Evolutionary conservation across 2,888 invertebrate genomes (phyloP).

Genomic region (Ochlodes sylvanus): DNA sequence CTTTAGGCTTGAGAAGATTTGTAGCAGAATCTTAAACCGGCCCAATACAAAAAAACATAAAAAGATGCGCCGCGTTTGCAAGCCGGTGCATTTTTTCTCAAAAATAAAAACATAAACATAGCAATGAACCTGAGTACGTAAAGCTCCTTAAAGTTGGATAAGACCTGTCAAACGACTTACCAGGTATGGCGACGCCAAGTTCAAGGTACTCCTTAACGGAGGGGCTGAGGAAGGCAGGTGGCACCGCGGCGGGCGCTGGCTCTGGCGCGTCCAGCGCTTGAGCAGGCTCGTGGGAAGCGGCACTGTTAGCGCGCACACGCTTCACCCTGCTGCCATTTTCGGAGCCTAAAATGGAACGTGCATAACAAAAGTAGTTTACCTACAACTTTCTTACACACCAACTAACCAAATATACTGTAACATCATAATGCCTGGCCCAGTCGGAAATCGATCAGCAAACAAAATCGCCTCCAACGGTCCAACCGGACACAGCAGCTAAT

Average conservation of each 20-base stretch:
- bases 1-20: too few species aligned
- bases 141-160: constrained; percentile 4
- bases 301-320: constrained; percentile 80
- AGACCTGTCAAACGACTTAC: constrained; percentile 74
- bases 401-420: too few species aligned
- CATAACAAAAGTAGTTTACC: too few species aligned
- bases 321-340: constrained; percentile 87
- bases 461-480: too few species aligned
- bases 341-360: constrained; percentile 62
- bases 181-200: constrained; percentile 95
- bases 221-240: constrained; percentile 91
- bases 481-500: too few species aligned
- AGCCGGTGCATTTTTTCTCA: not conserved
- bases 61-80: not conserved
- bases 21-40: not conserved
- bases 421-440: too few species aligned
- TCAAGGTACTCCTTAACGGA: constrained; percentile 94
- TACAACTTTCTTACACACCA: too few species aligned
- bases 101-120: constrained; percentile 4
- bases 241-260: constrained; percentile 75
- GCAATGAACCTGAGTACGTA: constrained; percentile 14
- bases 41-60: not conserved
- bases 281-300: constrained; percentile 69
- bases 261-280: constrained; percentile 80
- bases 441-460: too few species aligned